Evolutionary conservation across 2,888 invertebrate species (phyloP), one percentile per base, ranked within the genome.

Genomic region (Papilio protenor): DNA sequence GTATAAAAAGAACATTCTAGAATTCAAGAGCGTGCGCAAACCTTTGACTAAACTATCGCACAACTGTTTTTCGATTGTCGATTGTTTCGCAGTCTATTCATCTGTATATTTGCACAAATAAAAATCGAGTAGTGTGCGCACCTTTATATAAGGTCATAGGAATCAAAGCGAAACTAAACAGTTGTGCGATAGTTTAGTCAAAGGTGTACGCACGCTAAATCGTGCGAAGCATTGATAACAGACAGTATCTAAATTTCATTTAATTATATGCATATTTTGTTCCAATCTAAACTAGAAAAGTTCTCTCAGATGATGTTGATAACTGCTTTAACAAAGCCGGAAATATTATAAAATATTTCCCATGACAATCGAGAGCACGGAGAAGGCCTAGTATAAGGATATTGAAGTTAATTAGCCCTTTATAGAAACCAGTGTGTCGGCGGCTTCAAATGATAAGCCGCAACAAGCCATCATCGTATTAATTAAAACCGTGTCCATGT

Each of bases 401-500:
- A 78, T 75, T 77, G 77, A 47, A 64, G 72, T 71, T 64, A 78
- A 78, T 75, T 75, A 75, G 70, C 71, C 75, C 75, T 75, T 74
- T 75, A 75, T 75, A 77, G 74, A 61, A 74, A 78, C 75, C 71
- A 78, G 75, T 55, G 73, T 59, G 70, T 52, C 75, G 72, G 78
- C 75, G 75, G 71, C 75, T 55, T 75, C 78, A 75, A 66, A 75
- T 78, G 66, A 72, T 75, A 69, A 66, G 23, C 47, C 33, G 59
- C 55, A 55, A 77, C 73, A 16, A 77, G 59, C 70, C 59, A 52
- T 59, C 73, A 74, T 77, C 49, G 45, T 70, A 49, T 70, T 74
- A 77, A 77, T 74, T 77, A 66, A 77, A 52, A 49, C 47, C 49
- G 49, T 75, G 70, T 61, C 49, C 74, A 61, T 69, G 70, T 70